Evolutionary conservation across 2,888 invertebrate genomes (phyloP), one percentile per base, ranked within the genome.

Genomic region (Euplexia lucipara): DNA sequence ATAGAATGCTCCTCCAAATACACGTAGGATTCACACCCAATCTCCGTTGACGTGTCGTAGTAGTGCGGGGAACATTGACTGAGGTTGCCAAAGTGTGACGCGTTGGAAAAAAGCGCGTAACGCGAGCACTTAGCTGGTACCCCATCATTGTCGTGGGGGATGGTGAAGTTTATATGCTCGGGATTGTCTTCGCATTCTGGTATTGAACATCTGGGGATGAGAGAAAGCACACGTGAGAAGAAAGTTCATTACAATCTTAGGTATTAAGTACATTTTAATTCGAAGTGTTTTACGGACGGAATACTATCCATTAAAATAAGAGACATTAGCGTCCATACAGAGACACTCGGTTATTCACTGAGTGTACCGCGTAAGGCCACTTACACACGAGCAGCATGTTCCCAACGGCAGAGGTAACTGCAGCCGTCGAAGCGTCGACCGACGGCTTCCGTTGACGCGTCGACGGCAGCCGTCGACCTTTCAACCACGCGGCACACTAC

Each of bases 1-100:
- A 95, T 94, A 42, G 95, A 95, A 79, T 95, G 93, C 5, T 91
- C 88, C 70, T 95, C 94, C 58, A 91, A 84, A 73, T 95, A 95
- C 4, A 93, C 89, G 39, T 87, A 95, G 0, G 90, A 86, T 30
- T 93, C 91, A 64, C 95, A 95, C 5, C 87, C 86, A 0, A 95
- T 86, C 67, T 90, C 89, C 1, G 83, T 88, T 0, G 92, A 89
- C 0, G 89, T 89, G 65, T 95, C 94, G 66, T 92, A 95, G 71
- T 88, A 86, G 57, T 91, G 87, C 0, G 92, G 91, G 0, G 88
- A 74, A 66, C 95, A 95, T 16, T 81, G 81, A 32, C 86, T 89
- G 7, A 80, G 83, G 58, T 90, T 92, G n/a, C 68, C 58, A 12
- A 74, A 67, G 3, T 71, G 54, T 1, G 86, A 88, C 20, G 75